Evolutionary conservation across 92 coral and sea anemone species (phyloP).

Genomic region (Actinernus sp.): DNA sequence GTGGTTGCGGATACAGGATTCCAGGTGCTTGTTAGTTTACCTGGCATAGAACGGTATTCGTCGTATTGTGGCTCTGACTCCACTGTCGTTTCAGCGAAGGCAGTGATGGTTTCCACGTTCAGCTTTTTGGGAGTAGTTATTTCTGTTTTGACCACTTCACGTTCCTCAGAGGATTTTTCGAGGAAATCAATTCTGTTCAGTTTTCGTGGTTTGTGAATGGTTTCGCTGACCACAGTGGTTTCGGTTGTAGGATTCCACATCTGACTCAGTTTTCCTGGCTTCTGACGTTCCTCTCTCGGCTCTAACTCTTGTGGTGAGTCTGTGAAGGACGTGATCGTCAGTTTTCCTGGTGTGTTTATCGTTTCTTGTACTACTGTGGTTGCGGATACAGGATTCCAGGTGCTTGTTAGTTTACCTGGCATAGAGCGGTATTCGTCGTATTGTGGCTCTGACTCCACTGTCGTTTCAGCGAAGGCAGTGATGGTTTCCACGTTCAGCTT

Average conservation of each 20-base stretch:
- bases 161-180: not conserved
- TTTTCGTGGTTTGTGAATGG: not conserved
- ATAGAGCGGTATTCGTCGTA: not conserved
- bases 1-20: not conserved
- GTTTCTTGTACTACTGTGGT: not conserved
- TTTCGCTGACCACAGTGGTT: not conserved
- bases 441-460: not conserved
- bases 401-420: not conserved
- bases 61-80: not conserved
- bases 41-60: not conserved
- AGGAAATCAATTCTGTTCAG: not conserved
- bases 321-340: not conserved
- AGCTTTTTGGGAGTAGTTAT: not conserved
- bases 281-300: not conserved
- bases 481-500: not conserved
- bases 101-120: not conserved
- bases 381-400: not conserved
- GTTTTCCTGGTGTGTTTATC: not conserved
- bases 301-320: not conserved
- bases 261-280: not conserved
- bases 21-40: not conserved
- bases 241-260: not conserved
- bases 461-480: not conserved
- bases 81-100: not conserved
- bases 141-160: not conserved